Conservation (phyloP, 1,140 invertebrate species). For the Aphelinus atriplicis region DNA sequence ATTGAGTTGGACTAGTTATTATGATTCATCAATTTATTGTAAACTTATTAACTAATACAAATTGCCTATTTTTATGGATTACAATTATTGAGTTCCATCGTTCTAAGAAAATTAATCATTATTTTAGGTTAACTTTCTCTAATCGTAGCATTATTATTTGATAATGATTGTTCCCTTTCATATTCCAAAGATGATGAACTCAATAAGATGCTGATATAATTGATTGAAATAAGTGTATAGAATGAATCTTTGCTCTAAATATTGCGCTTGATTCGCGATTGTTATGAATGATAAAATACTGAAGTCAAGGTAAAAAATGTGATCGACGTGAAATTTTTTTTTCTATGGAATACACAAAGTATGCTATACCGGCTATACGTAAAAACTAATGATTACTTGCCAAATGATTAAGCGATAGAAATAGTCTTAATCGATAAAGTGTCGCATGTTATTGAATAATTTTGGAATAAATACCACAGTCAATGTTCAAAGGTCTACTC, state of each 20-base stretch:
- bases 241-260: background rate
- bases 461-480: constrained; percentile 3
- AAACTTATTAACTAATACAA: no score
- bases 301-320: background rate
- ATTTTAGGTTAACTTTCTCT: background rate
- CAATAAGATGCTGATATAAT: background rate
- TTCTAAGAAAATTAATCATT: no score
- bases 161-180: no score
- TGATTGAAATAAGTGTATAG: background rate
- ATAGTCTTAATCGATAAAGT: background rate
- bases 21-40: no score
- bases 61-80: no score
- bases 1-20: no score
- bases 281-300: background rate
- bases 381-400: background rate
- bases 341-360: background rate
- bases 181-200: no score
- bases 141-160: background rate
- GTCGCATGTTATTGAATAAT: constrained; percentile 4
- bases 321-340: background rate
- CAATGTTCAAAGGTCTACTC: constrained; percentile 4
- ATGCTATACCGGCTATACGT: background rate
- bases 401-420: constrained; percentile 5
- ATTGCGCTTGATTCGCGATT: background rate
- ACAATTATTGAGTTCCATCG: no score